Evolutionary conservation across 1,140 invertebrate species (phyloP), one percentile per base, ranked within the genome.

Genomic region (Zaprionus gabonicus): DNA sequence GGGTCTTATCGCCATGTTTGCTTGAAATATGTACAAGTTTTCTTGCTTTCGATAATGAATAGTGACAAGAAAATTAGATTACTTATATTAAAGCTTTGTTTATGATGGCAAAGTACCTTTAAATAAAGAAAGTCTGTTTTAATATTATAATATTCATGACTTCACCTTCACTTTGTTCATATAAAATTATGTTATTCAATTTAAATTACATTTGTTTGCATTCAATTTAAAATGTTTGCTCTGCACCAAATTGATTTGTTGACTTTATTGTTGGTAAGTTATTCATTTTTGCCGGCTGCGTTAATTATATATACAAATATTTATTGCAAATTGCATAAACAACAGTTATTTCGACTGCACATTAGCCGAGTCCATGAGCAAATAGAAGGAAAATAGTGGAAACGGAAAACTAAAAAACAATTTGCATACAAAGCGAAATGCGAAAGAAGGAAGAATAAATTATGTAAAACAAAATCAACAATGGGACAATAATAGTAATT

Each of bases 391-490:
- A 34, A 55, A 38, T 38, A 41, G 53, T 28, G 53, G 68, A 69
- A 70, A 55, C 46, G 63, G 41, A 60, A 55, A 66, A 44, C 15
- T 12, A 46, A 67, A 62, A 87, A 87, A 80, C 77, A 71, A 88
- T 87, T 83, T 87, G 73, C 78, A 87, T 88, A 70, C 65, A 65
- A 82, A 87, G 41, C 12, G 49, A 72, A 70, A 77, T 77, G 58
- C 67, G 72, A 66, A 65, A 78, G 81, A 87, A 83, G 63, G 53
- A 57, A 79, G 67, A 65, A 72, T 70, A 79, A 77, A 41, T 67
- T 90, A 81, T 87, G 81, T 78, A 84, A 87, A 88, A 79, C 84
- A 81, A 87, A 88, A 87, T 87, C 80, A 87, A 87, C 84, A 90
- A 66, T 62, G 71, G 58, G 69, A 87, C 81, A 87, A 88, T 88